Base-by-base conservation (phyloP, 2,113 vertebrate genomes). In the Thymallus thymallus region DNA sequence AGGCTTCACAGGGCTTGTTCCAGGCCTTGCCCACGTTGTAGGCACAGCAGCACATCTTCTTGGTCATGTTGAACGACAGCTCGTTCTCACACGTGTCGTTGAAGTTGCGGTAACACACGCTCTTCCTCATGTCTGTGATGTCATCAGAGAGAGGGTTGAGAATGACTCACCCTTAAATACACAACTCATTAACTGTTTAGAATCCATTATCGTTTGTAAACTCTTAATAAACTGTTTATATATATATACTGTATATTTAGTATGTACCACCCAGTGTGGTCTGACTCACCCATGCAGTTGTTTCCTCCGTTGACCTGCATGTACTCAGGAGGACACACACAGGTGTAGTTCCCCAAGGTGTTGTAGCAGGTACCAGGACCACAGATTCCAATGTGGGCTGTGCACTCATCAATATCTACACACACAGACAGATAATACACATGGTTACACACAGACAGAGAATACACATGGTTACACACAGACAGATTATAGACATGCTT, bases 301-400 rank as follows among this genome's bases (percentile, higher is more conserved):
- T 95, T 95, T 55, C 96, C 96, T 76, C 96, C 95, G 0, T 95
- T 97, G 89, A 95, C 94, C 80, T 96, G 97, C 95, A 98, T 96
- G 91, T 96, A 98, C 74, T 97, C 96, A 0, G 94, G 94, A 0
- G 96, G 97, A 74, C 96, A 97, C 76, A 97, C 94, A 0, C 96
- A 98, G 5, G 96, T 98, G 91, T 97, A 98, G 92, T 95, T 98
- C 72, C 96, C 96, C 20, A 95, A 85, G 16, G 96, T 98, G 91
- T 99, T 99, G 91, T 96, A 97, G 88, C 96, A 98, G 69, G 95
- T 97, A 5, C 96, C 95, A 0, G 96, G 96, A 46, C 96, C 95
- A 0, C 97, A 99, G 91, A 95, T 95, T 1, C 94, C 95, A 0
- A 92, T 90, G 81, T 96, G 95, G 13, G 90, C 81, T 0, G 93